A percentile compares a stretch with the other conserved stretches of the same genome.
Evolutionary conservation across 2,797 vertebrate genomes (phyloP).

Genomic region (Coracias cyanogaster): DNA sequence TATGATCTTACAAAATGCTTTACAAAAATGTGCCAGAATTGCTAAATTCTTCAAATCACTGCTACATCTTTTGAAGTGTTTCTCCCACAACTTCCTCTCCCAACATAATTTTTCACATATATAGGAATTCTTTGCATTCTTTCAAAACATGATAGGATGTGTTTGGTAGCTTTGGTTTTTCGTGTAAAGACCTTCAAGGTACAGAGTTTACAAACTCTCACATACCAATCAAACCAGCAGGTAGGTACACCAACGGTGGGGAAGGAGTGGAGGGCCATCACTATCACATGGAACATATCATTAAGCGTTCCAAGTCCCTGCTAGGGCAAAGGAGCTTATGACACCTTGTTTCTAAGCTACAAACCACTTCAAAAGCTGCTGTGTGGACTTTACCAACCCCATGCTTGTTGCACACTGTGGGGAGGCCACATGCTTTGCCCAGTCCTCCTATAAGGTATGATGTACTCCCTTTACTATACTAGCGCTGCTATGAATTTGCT

Average conservation of each 20-base stretch:
- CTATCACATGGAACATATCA: not conserved
- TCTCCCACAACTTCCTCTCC: not conserved
- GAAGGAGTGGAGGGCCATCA: not conserved
- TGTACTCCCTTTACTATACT: not conserved
- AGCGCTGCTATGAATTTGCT: fast-evolving
- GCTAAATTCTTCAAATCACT: not conserved
- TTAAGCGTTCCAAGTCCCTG: not conserved
- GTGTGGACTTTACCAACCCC: not conserved
- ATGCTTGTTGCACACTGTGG: not conserved
- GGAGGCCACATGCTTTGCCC: not conserved
- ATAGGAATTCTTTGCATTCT: not conserved
- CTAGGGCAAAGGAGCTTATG: not conserved
- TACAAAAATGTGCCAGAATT: not conserved
- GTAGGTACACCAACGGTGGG: not conserved
- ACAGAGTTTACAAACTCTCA: not conserved
- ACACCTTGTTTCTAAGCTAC: not conserved
- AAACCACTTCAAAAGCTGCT: not conserved
- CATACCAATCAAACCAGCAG: not conserved
- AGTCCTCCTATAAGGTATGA: not conserved
- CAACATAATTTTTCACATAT: fast-evolving
- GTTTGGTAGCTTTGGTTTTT: not conserved
- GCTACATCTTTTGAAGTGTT: not conserved
- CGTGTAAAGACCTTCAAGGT: not conserved
- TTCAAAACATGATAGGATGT: not conserved
- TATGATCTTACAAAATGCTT: not conserved